Conservation (phyloP, 2,888 invertebrate species). For the Auanema sp. region DNA sequence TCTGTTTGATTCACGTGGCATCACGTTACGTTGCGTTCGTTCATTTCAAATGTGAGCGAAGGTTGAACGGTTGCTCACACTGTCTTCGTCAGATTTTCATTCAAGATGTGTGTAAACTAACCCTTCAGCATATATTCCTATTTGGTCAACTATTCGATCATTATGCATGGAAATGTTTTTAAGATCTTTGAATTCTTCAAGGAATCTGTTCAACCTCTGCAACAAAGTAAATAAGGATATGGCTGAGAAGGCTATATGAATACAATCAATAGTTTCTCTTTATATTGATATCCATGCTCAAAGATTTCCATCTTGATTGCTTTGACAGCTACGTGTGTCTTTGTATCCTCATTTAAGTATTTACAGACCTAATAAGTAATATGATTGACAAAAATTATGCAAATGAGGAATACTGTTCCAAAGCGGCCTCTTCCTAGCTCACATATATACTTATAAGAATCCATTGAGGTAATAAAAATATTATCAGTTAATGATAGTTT, state of each 20-base stretch:
- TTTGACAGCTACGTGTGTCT: conserved; percentile 34
- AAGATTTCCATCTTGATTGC: conserved; percentile 43
- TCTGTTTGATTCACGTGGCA: conserved; percentile 3
- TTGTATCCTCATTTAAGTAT: conserved; percentile 29
- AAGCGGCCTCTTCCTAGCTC: background rate
- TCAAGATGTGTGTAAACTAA: background rate
- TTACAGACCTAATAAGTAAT: conserved; percentile 30
- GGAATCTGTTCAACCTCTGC: background rate
- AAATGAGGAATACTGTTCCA: background rate
- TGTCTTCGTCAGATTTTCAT: background rate
- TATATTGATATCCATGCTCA: conserved; percentile 44
- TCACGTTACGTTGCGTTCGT: background rate
- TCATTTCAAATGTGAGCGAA: background rate
- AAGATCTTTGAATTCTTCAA: background rate
- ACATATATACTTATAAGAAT: too few species aligned
- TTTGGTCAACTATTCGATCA: background rate
- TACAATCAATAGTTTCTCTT: conserved; percentile 26
- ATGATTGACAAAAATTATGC: background rate
- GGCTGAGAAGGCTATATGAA: too few species aligned
- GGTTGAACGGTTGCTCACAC: background rate
- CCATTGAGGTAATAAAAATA: too few species aligned
- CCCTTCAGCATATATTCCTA: background rate
- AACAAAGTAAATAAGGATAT: too few species aligned
- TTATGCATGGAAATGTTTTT: background rate
- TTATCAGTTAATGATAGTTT: too few species aligned